Base-by-base conservation (phyloP, 1,140 invertebrate genomes). In the Bursaphelenchus mucronatus region DNA sequence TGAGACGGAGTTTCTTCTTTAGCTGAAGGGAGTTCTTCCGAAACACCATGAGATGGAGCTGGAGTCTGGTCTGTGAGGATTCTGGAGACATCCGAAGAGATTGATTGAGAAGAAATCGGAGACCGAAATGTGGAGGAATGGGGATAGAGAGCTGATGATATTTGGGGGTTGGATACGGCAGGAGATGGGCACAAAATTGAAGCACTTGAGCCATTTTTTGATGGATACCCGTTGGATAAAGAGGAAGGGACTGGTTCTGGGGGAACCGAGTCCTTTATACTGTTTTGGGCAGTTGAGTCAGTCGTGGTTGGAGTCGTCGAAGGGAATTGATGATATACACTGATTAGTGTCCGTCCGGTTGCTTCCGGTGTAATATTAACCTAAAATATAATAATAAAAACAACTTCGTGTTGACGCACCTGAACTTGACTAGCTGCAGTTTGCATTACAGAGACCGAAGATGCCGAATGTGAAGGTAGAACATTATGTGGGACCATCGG, bases 331-430 rank as follows among this genome's bases (percentile, higher is more conserved):
- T 73, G 73, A 40, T 75, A 75, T 10, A 75, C 73, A 51, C 76
- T 79, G n/a, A 75, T 75, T 45, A 75, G 56, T 6, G 76, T 75
- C 44, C 72, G 41, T 15, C 73, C 73, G 5, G 76, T 43, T 13
- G 53, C 30, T 52, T 75, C 76, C 15, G 76, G 73, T 8, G 62
- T 73, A 11, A 75, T 75, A 56, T 75, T 75, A 5, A 75, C 73
- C 71, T 73, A 3, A 47, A 78, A 53, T 3, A 68, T 51, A 17
- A 45, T 17, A 59, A 17, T 59, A 39, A 62, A 41, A 62, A n/a
- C 4, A n/a, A 19, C 21, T 17, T 40, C 11, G 13, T n/a, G 1
- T 55, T 13, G 19, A 21, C 70, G 46, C 9, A 69, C 67, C 66
- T 71, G 69, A 30, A 71, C 69, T 49, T 71, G 72, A 46, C 63